Base-by-base conservation (phyloP, 2,888 invertebrate genomes). In the Ellobium chinense region DNA sequence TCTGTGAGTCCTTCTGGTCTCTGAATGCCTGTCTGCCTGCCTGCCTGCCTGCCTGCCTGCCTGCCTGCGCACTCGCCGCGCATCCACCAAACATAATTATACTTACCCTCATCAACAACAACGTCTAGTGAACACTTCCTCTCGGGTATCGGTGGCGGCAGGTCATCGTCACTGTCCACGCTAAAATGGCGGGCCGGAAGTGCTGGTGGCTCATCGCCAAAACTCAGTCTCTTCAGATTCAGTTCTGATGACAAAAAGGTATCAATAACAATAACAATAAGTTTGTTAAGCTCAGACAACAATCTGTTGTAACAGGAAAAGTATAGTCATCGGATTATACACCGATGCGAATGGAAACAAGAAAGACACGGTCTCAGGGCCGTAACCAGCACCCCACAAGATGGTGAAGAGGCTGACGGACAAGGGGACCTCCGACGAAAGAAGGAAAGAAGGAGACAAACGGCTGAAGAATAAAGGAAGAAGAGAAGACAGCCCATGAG, bases 111-210 rank as follows among this genome's bases (percentile, higher is more conserved):
- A 36, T 65, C 63, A 18, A 72, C 21, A 5, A 62, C 4, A n/a
- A n/a, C 0, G 34, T 78, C 78, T 34, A 78, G 36, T 12, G 78
- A 78, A 72, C 72, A 69, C 21, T 72, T 70, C 31, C 78, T 60
- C 34, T 72, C 78, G 0, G 78, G 78, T n/a, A 78, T 70, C 2
- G 78, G 78, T 1, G 78, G 78, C 1, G 78, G 78, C 1, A 72
- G 54, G 14, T 78, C 78, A 0, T 72, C 63, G 1, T 31, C 29
- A 7, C 37, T 46, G 34, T 65, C 56, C 5, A 21, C 24, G 27
- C 31, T 78, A 24, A 78, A 78, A 46, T 78, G 72, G 7, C 78
- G 60, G 34, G 39, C 56, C 7, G 78, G 78, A 7, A 78, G 36
- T 14, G 46, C 46, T n/a, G 78, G 78, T 5, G 78, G 78, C 14